Evolutionary conservation across 2,888 invertebrate genomes (phyloP).

Genomic region (Asteroscopus sphinx): DNA sequence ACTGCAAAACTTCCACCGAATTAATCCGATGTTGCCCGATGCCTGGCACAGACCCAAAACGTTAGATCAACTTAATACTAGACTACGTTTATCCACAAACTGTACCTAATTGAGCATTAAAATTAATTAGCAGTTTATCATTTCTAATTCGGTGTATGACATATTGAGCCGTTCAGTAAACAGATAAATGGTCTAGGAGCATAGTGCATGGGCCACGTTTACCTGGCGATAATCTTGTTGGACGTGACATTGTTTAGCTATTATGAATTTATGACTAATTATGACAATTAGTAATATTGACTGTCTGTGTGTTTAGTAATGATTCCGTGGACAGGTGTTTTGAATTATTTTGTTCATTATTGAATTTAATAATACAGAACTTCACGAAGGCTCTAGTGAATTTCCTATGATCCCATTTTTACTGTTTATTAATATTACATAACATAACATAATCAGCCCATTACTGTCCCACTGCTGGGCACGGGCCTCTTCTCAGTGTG

Average conservation of each 20-base stretch:
- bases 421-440: too few species aligned
- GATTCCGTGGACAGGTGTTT: not conserved
- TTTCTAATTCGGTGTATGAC: constrained; percentile 39
- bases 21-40: too few species aligned
- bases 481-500: too few species aligned
- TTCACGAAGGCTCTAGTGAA: not conserved
- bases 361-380: not conserved
- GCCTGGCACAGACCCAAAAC: too few species aligned
- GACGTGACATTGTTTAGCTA: constrained; percentile 29
- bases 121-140: constrained; percentile 36
- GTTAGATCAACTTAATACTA: not conserved
- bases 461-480: too few species aligned
- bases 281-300: constrained; percentile 1
- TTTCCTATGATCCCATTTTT: too few species aligned
- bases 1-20: too few species aligned
- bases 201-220: constrained; percentile 4
- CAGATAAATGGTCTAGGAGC: not conserved
- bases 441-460: too few species aligned
- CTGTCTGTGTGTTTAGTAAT: not conserved
- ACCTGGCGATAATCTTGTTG: constrained; percentile 9
- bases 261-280: constrained; percentile 8
- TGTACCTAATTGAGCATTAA: constrained; percentile 40
- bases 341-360: not conserved
- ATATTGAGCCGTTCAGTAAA: constrained; percentile 1
- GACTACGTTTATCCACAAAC: constrained; percentile 32